Conservation (phyloP, 2,797 vertebrate species). For the Xenentodon cancila region DNA sequence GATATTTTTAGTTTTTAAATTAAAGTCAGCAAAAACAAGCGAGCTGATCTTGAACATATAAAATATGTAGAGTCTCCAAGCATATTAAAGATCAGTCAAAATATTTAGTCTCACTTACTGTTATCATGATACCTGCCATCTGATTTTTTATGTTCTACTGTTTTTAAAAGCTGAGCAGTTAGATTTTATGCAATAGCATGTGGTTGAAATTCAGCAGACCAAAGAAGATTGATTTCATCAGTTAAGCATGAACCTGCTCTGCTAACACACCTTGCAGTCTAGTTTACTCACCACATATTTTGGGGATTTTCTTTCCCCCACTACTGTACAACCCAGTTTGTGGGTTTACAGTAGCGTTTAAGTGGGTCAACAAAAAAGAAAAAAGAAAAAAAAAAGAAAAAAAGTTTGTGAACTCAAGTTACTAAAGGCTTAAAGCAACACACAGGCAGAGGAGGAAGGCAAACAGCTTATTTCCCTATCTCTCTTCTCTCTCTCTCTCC, state of each 20-base stretch:
- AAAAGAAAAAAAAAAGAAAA: conserved; percentile 34
- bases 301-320: not conserved
- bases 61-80: no score
- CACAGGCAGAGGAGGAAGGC: conserved; percentile 71
- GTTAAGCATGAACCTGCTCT: conserved; percentile 2
- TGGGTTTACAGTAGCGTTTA: conserved; percentile 74
- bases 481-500: conserved; percentile 70
- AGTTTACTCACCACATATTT: conserved; percentile 46
- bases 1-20: conserved; percentile 25
- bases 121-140: not conserved
- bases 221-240: conserved; percentile 24
- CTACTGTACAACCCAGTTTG: conserved; percentile 67
- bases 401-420: conserved; percentile 75
- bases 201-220: conserved; percentile 32
- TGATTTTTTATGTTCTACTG: not conserved
- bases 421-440: conserved; percentile 78
- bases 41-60: not conserved
- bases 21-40: conserved; percentile 31
- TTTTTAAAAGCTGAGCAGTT: not conserved
- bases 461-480: conserved; percentile 80
- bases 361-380: conserved; percentile 73
- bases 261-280: conserved; percentile 15
- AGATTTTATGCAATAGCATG: not conserved
- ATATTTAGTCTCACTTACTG: not conserved
- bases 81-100: no score